Evolutionary conservation across 2,113 vertebrate species (phyloP).

Genomic region (Paracyprichromis sp.): DNA sequence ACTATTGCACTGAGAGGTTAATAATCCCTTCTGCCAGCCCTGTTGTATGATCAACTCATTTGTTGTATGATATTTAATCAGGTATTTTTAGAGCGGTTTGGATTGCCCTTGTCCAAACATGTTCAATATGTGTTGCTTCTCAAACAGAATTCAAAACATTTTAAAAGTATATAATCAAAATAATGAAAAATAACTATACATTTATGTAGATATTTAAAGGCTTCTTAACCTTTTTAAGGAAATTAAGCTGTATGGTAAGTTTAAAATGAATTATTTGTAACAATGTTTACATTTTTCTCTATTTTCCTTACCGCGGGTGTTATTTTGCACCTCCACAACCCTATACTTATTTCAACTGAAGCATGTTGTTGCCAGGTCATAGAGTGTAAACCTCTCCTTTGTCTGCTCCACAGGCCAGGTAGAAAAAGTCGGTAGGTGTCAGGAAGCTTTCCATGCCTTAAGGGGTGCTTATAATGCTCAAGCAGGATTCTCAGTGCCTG

Average conservation of each 20-base stretch:
- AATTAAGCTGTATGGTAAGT: background rate
- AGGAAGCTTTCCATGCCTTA: slow-evolving; percentile 11
- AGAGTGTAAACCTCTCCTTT: background rate
- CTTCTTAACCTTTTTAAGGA: background rate
- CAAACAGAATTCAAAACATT: background rate
- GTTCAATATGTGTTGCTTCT: background rate
- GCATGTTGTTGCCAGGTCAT: background rate
- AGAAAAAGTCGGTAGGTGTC: slow-evolving; percentile 13
- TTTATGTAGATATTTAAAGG: background rate
- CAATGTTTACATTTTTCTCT: background rate
- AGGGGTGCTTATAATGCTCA: slow-evolving; percentile 40
- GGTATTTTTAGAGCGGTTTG: background rate
- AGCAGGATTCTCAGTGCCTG: slow-evolving; percentile 26
- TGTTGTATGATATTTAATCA: background rate
- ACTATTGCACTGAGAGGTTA: background rate
- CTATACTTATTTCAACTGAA: background rate
- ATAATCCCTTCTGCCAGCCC: background rate
- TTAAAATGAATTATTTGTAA: background rate
- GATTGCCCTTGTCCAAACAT: background rate
- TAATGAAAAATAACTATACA: background rate
- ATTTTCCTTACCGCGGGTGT: background rate
- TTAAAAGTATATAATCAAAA: background rate
- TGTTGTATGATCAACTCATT: background rate
- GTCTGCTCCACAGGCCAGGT: background rate
- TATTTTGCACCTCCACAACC: background rate